Evolutionary conservation across 2,797 vertebrate genomes (phyloP).

Genomic region (Monodelphis domestica): DNA sequence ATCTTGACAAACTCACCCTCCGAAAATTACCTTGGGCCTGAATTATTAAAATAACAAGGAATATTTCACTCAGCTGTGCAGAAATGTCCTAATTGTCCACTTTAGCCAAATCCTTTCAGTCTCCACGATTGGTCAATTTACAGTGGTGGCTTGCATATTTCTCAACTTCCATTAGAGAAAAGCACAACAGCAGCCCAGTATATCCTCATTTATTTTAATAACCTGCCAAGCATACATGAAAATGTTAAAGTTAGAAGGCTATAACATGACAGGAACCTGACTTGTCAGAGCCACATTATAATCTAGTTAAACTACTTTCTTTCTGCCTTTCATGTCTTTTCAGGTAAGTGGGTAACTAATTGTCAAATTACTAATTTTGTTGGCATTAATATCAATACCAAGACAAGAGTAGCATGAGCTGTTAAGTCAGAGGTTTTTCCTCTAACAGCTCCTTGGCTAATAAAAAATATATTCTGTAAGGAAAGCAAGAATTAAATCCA

Average conservation of each 20-base stretch:
- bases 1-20: slow-evolving; percentile 95
- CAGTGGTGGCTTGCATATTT: slow-evolving; percentile 91
- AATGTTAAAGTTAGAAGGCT: slow-evolving; percentile 95
- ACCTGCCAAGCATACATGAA: slow-evolving; percentile 98
- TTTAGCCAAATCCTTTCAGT: slow-evolving; percentile 95
- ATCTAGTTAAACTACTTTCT: slow-evolving; percentile 91
- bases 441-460: slow-evolving; percentile 45
- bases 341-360: slow-evolving; percentile 90
- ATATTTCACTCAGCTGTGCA: slow-evolving; percentile 95
- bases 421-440: slow-evolving; percentile 66
- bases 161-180: slow-evolving; percentile 92
- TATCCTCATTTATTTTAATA: slow-evolving; percentile 99
- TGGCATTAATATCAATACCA: slow-evolving; percentile 88
- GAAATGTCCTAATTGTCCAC: slow-evolving; percentile 97
- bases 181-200: slow-evolving; percentile 89
- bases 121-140: slow-evolving; percentile 94
- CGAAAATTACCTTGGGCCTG: slow-evolving; percentile 95
- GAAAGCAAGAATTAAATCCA: slow-evolving; percentile 53
- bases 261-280: slow-evolving; percentile 94
- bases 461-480: slow-evolving; percentile 66
- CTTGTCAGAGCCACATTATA: slow-evolving; percentile 94
- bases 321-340: slow-evolving; percentile 88
- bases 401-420: slow-evolving; percentile 76
- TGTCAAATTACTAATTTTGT: slow-evolving; percentile 90
- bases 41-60: slow-evolving; percentile 99